Base-by-base conservation (phyloP, 2,797 vertebrate species). In the Myotis pilosus region DNA sequence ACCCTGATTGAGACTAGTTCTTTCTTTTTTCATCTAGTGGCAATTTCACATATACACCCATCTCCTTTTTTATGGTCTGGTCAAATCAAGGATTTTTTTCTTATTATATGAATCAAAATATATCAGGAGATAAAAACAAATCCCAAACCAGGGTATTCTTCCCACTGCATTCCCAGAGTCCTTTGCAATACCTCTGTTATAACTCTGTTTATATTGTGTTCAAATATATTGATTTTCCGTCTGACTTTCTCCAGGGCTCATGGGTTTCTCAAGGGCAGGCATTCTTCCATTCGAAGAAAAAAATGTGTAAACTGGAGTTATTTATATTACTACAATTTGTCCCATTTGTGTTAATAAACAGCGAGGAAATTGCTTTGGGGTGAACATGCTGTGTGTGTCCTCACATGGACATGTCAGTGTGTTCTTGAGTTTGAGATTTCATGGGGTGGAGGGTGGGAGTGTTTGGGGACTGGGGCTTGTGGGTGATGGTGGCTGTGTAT, bases 251-350 rank as follows among this genome's bases (percentile, higher is more conserved):
- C 72, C 38, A 86, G 79, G 89, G 49, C 44, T 89, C 47, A 6
- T 16, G 53, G 53, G 28, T 62, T 94, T 55, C 55, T 90, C 92
- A 86, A 96, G 69, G 91, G 36, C 91, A 95, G 85, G 80, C 17
- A n/a, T 87, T 78, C 22, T 91, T 86, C 23, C 20, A 6, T 20
- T 22, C 28, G 33, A 44, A 55, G 17, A 38, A 86, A 92, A 78
- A 78, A 83, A 12, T 19, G 7, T 86, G 57, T 38, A 66, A 51
- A 41, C 49, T 71, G 47, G 60, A 83, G 86, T 55, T 84, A 33
- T 64, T 95, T 87, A 7, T 64, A 95, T 93, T 89, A 80, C 91
- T 87, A 41, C 19, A 36, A 6, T 91, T 81, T 87, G 64, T 47
- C 84, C 44, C 62, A 25, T 87, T n/a, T 57, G 53, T 68, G 30